These are phyloP conservation scores for Acanthosepion pharaonis DNA, from an alignment of 2,888 invertebrate species.

Conservation along the genomic window DNA sequence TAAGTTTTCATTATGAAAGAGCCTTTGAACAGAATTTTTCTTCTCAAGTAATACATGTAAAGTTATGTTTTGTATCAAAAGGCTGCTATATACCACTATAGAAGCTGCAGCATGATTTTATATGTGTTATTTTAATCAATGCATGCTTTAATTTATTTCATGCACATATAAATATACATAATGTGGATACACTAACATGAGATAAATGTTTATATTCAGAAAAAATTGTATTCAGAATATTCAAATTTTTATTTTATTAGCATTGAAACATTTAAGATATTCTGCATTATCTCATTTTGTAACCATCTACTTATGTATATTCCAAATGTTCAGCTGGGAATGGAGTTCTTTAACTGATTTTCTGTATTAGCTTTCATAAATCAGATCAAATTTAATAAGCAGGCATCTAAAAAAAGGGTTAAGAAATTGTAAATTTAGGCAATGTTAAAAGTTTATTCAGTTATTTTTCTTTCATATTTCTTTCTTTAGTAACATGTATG, in stretches of 20 bases:
- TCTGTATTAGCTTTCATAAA: neutral
- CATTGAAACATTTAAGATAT: neutral
- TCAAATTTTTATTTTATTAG: neutral
- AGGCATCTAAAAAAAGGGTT: neutral
- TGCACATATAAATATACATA: neutral
- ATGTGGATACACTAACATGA: neutral
- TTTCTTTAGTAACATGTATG: neutral
- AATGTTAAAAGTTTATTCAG: neutral
- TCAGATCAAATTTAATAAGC: neutral
- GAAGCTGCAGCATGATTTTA: neutral
- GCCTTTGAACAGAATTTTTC: neutral
- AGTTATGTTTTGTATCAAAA: neutral
- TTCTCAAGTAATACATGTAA: neutral
- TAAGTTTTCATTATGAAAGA: neutral
- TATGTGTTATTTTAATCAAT: neutral
- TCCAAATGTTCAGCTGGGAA: neutral
- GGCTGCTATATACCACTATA: neutral
- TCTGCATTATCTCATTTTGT: neutral
- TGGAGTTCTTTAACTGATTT: neutral
- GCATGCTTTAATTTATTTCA: neutral
- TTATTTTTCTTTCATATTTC: neutral
- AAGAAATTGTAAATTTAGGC: neutral
- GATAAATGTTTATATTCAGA: conserved; percentile 7
- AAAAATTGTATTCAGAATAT: neutral
- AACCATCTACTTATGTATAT: neutral